Base-by-base conservation (phyloP, 2,797 vertebrate species). In the Euphonia xanthogaster region DNA sequence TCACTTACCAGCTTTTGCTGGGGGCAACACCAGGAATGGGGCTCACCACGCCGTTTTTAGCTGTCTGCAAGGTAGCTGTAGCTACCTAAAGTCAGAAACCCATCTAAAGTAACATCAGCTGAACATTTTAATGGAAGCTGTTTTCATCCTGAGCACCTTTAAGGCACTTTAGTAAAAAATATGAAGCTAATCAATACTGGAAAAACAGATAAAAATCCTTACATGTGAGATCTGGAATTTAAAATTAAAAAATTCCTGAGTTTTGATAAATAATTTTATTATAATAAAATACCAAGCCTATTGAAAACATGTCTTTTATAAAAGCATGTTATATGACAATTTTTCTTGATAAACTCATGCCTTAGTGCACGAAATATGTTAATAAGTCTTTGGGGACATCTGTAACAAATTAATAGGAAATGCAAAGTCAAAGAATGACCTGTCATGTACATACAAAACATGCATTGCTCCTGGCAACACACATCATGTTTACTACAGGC, bases 401-500 rank as follows among this genome's bases (percentile, higher is more conserved):
- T 92, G 75, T 45, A 89, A 90, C 78, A 94, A 88, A 90, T 94
- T 39, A 75, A 73, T 80, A 90, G 62, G 68, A 93, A 65, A 81
- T 27, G n/a, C 87, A 94, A 94, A 95, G 82, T 44, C 88, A 76
- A 94, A 90, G 85, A 94, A 91, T 73, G 77, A 90, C 83, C 57
- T 78, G 83, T 74, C 45, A 61, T 14, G 77, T 63, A 92, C 63
- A 61, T 55, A 93, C 75, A 91, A 86, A 95, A 97, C 23, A 48
- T 86, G 83, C 51, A 47, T 37, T 94, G 97, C 97, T 94, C 97
- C 95, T 0, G 97, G 97, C 96, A 97, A 94, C 53, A 71, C 90
- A 95, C 88, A 95, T 92, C 71, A 53, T 93, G 96, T 95, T 91
- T 90, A 81, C 86, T 71, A 60, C 89, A 94, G 95, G 86, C 71